These are phyloP conservation scores for Cyclophora albipunctata DNA, from an alignment of 2,888 invertebrate genomes.

Conservation along the genomic window DNA sequence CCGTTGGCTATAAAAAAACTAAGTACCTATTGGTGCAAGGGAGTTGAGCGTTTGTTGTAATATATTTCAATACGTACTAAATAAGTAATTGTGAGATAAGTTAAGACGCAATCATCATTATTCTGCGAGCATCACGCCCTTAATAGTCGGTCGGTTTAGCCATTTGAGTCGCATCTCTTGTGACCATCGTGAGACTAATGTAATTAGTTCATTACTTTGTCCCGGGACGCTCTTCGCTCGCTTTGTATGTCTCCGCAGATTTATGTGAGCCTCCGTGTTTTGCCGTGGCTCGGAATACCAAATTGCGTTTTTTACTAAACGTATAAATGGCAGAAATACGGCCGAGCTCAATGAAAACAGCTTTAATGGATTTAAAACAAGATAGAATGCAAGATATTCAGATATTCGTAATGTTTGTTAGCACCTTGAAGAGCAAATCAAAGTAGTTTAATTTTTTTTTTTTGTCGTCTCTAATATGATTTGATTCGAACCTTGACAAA, in stretches of 20 bases:
- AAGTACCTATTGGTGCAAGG: too few species aligned
- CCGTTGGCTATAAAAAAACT: too few species aligned
- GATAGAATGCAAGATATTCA: slow-evolving; percentile 2
- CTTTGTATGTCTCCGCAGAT: slow-evolving; percentile 53
- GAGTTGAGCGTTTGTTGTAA: background rate
- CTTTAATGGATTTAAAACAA: slow-evolving; percentile 24
- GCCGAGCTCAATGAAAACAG: slow-evolving; percentile 28
- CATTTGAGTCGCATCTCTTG: slow-evolving; percentile 47
- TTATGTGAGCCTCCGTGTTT: slow-evolving; percentile 52
- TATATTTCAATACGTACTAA: slow-evolving; percentile 18
- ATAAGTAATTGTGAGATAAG: slow-evolving; percentile 26
- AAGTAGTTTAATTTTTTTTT: slow-evolving; percentile 12
- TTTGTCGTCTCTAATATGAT: slow-evolving; percentile 32
- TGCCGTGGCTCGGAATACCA: slow-evolving; percentile 44
- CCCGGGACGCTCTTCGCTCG: slow-evolving; percentile 42
- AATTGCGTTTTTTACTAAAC: slow-evolving; percentile 37
- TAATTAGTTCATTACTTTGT: slow-evolving; percentile 70
- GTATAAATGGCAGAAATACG: slow-evolving; percentile 37
- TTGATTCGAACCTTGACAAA: slow-evolving; percentile 47
- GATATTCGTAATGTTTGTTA: too few species aligned
- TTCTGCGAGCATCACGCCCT: slow-evolving; percentile 34
- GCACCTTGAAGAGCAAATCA: slow-evolving; percentile 1
- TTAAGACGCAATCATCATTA: slow-evolving; percentile 37
- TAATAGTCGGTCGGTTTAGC: slow-evolving; percentile 46
- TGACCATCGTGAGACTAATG: slow-evolving; percentile 54